Conservation (phyloP, 2,888 invertebrate species). For the Diogma glabrata region DNA sequence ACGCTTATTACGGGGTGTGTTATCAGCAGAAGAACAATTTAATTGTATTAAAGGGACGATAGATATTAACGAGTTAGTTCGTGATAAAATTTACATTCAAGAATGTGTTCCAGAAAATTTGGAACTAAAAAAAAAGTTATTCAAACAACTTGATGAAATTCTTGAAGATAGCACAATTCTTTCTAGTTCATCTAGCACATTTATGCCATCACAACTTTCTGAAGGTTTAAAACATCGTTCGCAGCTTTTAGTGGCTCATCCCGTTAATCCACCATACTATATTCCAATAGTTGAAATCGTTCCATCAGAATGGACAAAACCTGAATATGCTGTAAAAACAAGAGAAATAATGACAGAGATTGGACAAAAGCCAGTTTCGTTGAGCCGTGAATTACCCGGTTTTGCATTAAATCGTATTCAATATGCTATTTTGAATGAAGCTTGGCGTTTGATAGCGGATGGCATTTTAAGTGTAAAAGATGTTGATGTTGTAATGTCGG, state of each 20-base stretch:
- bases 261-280: slow-evolving; percentile 94
- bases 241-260: slow-evolving; percentile 68
- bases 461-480: slow-evolving; percentile 79
- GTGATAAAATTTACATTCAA: slow-evolving; percentile 70
- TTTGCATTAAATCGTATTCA: slow-evolving; percentile 92
- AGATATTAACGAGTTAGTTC: slow-evolving; percentile 56
- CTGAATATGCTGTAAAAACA: slow-evolving; percentile 60
- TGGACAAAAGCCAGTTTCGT: slow-evolving; percentile 80
- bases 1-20: slow-evolving; percentile 62
- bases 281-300: slow-evolving; percentile 90
- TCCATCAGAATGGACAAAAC: slow-evolving; percentile 86
- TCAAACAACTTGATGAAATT: slow-evolving; percentile 62
- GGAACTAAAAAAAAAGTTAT: slow-evolving; percentile 72
- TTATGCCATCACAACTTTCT: slow-evolving; percentile 78
- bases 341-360: slow-evolving; percentile 71
- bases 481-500: slow-evolving; percentile 85
- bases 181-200: slow-evolving; percentile 89
- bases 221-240: slow-evolving; percentile 61
- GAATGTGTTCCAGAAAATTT: slow-evolving; percentile 90
- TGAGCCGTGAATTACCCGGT: slow-evolving; percentile 79
- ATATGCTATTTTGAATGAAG: slow-evolving; percentile 86
- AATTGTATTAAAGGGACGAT: slow-evolving; percentile 62
- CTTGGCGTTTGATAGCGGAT: slow-evolving; percentile 76
- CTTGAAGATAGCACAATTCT: slow-evolving; percentile 66
- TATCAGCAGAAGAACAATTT: slow-evolving; percentile 64